These are phyloP conservation scores for Enteromius trimaculatus DNA, from an alignment of 2,797 vertebrate genomes.

Conservation along the genomic window DNA sequence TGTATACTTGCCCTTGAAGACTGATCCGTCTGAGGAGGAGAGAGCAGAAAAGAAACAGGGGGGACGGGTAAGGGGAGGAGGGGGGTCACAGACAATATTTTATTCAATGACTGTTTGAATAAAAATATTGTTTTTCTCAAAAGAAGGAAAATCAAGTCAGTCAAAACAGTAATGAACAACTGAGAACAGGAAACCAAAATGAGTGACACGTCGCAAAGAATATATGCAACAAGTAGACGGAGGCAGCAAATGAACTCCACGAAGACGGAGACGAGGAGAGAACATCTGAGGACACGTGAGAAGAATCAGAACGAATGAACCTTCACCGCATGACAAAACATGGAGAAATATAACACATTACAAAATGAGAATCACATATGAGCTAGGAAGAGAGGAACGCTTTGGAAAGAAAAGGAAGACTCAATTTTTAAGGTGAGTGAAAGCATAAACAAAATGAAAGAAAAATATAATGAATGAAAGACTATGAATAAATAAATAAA, in stretches of 20 bases:
- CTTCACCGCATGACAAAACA: background rate
- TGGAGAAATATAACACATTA: background rate
- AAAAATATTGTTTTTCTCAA: slow-evolving; percentile 99
- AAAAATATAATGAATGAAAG: background rate
- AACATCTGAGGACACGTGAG: slow-evolving; percentile 33
- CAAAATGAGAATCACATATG: slow-evolving; percentile 19
- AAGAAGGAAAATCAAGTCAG: slow-evolving; percentile 81
- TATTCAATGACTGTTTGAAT: slow-evolving; percentile 99
- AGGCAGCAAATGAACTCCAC: background rate
- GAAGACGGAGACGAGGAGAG: slow-evolving; percentile 26
- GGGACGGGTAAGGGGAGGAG: slow-evolving; percentile 84
- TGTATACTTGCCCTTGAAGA: slow-evolving; percentile 99
- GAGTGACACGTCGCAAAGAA: slow-evolving; percentile 45
- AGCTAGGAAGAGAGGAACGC: slow-evolving; percentile 32
- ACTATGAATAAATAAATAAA: too few relatives aligned
- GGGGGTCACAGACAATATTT: slow-evolving; percentile 99
- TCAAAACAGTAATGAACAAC: slow-evolving; percentile 81
- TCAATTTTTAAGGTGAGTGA: background rate
- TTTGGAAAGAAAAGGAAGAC: slow-evolving; percentile 65
- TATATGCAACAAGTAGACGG: slow-evolving; percentile 41
- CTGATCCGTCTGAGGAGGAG: slow-evolving; percentile 99
- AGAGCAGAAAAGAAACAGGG: slow-evolving; percentile 99
- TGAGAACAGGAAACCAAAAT: slow-evolving; percentile 42
- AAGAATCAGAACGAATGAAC: slow-evolving; percentile 9
- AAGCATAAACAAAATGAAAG: background rate